Conservation (phyloP, 2,797 vertebrate species). For the Sorex maritimensis region DNA sequence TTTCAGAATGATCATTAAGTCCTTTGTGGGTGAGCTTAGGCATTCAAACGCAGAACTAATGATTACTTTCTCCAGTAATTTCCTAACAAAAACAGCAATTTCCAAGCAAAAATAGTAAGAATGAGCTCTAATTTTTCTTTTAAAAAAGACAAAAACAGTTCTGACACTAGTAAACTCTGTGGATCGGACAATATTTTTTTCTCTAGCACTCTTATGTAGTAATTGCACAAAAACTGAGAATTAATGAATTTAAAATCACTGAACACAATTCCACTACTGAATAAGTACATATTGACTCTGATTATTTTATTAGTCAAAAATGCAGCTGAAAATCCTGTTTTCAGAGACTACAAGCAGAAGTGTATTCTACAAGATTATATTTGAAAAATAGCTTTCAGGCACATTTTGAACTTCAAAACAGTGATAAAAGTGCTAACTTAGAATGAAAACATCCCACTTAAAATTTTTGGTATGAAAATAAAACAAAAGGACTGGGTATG, state of each 20-base stretch:
- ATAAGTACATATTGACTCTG: neutral
- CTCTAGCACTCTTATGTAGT: too few relatives aligned
- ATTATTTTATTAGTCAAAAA: constrained; percentile 61
- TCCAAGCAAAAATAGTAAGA: neutral
- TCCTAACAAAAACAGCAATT: constrained; percentile 8
- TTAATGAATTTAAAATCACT: constrained; percentile 37
- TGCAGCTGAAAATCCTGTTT: neutral
- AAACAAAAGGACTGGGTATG: too few relatives aligned
- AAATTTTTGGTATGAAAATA: too few relatives aligned
- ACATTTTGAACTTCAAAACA: constrained; percentile 22
- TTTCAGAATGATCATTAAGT: neutral
- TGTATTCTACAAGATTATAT: neutral
- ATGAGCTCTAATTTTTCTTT: neutral
- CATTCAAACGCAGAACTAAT: constrained; percentile 31
- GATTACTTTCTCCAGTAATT: neutral
- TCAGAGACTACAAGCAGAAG: constrained; percentile 12
- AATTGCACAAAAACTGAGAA: too few relatives aligned
- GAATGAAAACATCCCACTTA: too few relatives aligned
- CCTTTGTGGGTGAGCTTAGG: constrained; percentile 4
- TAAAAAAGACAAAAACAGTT: neutral
- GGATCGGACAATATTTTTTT: too few relatives aligned
- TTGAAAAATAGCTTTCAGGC: constrained; percentile 33
- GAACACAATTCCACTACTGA: neutral
- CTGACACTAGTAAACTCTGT: too few relatives aligned
- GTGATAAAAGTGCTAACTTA: neutral